Base-by-base conservation (phyloP, 1,140 invertebrate genomes). In the Hermetia illucens region DNA sequence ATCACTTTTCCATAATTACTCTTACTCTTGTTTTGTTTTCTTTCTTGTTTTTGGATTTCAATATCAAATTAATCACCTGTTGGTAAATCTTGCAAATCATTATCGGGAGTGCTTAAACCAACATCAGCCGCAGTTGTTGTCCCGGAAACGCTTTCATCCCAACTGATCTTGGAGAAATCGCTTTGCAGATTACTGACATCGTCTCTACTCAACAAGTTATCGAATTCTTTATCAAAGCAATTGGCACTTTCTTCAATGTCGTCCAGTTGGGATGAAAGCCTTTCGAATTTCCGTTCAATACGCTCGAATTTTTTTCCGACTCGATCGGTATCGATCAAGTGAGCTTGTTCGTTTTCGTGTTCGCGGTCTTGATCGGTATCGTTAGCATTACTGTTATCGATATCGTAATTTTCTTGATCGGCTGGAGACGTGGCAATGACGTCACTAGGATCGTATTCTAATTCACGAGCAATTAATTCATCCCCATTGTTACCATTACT, bases 201-300 rank as follows among this genome's bases (percentile, higher is more conserved):
- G 29, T 60, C 57, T 35, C 58, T 55, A 10, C 48, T 50, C 5
- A 59, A 46, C 10, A 50, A 22, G 35, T 44, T 34, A 36, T 55
- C 53, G 20, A 58, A 57, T 18, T 48, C 41, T 34, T 53, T 49
- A 43, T 60, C 54, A 22, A 59, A 59, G 15, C 35, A 25, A 5
- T 22, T 33, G 1, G 41, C 43, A 25, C 37, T 44, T 30, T 52
- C 52, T 36, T 66, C 54, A 37, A 53, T 27, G 35, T 48, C 42
- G 3, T 35, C 38, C 12, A 42, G 13, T 31, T 56, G 47, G 9
- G 67, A 66, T 40, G 69, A 66, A 58, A 74, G 63, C 46, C 69
- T 58, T 52, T 71, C 68, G 50, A 74, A 73, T 51, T 68, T 66
- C 35, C 64, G 54, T 47, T 72, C 71, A 30, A 73, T 65, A 40